Base-by-base conservation (phyloP, 2,888 invertebrate genomes). In the Ophraella communa region DNA sequence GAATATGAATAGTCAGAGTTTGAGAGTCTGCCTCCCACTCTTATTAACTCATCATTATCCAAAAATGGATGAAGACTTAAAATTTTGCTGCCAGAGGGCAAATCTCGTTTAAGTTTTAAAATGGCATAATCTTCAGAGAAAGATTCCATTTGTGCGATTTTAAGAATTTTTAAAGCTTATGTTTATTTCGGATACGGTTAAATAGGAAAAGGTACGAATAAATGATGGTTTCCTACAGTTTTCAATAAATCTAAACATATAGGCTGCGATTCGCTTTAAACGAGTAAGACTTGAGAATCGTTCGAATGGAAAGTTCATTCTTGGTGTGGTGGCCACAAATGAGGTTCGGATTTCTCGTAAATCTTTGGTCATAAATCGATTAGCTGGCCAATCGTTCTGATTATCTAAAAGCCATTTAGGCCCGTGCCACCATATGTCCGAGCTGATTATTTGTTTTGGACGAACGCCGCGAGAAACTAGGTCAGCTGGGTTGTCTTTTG, bases 401-500 rank as follows among this genome's bases (percentile, higher is more conserved):
- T 51, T 17, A 18, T 14, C 4, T 45, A 7, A 7, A 2, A 68
- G 45, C 21, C 39, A 63, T 20, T 27, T 14, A 17, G 68, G 71
- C 4, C 71, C 71, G 17, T 64, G 55, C 72, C 72, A 72, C 68
- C 72, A 71, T 3, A 68, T 27, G 8, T 58, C 17, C 10, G 58
- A 42, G n/a, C 58, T 21, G 2, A 52, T 42, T 24, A 71, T 44
- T 8, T 58, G 30, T 27, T 42, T 51, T n/a, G 68, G 66, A 11
- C 35, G 39, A 20, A 67, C 45, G 4, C 67, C 68, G 18, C 69
- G 58, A 2, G 67, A 66, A 8, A 70, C 49, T 2, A n/a, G n/a
- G n/a, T n/a, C n/a, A n/a, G n/a, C n/a, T n/a, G n/a, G n/a, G n/a
- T n/a, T n/a, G n/a, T n/a, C n/a, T n/a, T n/a, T n/a, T n/a, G n/a